Evolutionary conservation across 2,113 vertebrate species (phyloP).

Genomic region (Calidris pygmaea): DNA sequence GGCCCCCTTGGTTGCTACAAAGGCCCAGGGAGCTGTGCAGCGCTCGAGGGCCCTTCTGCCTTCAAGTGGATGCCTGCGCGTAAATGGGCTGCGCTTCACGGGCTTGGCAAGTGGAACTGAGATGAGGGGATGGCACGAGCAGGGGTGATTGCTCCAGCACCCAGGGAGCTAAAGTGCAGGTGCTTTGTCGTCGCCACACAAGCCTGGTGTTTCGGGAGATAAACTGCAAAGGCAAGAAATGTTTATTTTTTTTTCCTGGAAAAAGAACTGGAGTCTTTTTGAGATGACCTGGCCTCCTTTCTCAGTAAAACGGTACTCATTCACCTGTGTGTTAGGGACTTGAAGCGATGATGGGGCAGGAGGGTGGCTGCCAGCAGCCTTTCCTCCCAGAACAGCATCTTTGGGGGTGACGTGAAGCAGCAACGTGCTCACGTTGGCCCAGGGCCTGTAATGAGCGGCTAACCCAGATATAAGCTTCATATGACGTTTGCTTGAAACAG

Average conservation of each 20-base stretch:
- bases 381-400: background rate
- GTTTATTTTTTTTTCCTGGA: background rate
- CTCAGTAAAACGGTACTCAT: background rate
- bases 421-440: background rate
- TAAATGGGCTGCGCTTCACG: background rate
- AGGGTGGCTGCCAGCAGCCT: background rate
- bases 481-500: constrained; percentile 37
- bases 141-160: background rate
- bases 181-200: background rate
- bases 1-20: background rate
- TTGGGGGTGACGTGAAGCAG: background rate
- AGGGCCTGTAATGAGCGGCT: constrained; percentile 19
- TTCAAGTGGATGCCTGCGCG: background rate
- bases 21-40: background rate
- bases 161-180: background rate
- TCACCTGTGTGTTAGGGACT: background rate
- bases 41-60: constrained; percentile 22
- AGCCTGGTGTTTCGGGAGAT: background rate
- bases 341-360: background rate
- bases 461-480: constrained; percentile 29
- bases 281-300: background rate
- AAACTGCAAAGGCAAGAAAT: background rate
- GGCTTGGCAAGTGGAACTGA: background rate
- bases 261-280: background rate
- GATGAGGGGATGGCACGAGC: background rate